Conservation (phyloP, 2,888 invertebrate genomes). For the Yponomeuta sedellus region DNA sequence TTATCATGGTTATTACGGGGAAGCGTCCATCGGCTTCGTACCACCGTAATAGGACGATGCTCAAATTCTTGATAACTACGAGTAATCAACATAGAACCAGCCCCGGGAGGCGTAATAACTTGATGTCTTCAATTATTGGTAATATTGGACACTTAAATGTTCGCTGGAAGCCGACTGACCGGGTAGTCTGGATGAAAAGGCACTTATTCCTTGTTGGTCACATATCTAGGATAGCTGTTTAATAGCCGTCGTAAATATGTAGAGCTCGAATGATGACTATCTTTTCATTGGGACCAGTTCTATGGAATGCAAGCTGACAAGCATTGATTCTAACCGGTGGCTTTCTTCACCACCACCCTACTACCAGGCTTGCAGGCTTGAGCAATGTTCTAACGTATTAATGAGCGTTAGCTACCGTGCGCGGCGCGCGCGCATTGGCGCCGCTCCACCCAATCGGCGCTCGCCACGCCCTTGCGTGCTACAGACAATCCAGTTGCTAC, state of each 20-base stretch:
- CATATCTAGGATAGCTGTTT: conserved; percentile 27
- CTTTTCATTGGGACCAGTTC: neutral
- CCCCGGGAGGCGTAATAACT: conserved; percentile 63
- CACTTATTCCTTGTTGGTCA: conserved; percentile 46
- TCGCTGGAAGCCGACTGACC: conserved; percentile 65
- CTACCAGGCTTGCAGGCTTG: neutral
- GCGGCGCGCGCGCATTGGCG: conserved; percentile 71
- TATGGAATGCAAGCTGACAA: neutral
- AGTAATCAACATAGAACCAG: conserved; percentile 69
- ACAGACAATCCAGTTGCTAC: neutral
- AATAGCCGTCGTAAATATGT: conserved; percentile 5
- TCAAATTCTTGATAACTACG: conserved; percentile 73
- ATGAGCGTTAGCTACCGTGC: conserved; percentile 51
- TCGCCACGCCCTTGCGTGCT: conserved; percentile 52
- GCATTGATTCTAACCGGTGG: neutral
- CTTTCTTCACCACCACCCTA: neutral
- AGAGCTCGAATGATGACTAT: neutral
- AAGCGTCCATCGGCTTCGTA: conserved; percentile 64
- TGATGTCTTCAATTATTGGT: conserved; percentile 70
- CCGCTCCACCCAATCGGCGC: conserved; percentile 58
- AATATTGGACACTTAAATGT: conserved; percentile 70
- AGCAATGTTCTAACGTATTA: neutral
- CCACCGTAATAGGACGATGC: conserved; percentile 63
- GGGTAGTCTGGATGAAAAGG: conserved; percentile 34
- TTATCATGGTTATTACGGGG: conserved; percentile 75